A percentile compares a stretch with the other conserved stretches of the same genome.
Evolutionary conservation across 2,797 vertebrate genomes (phyloP).

Genomic region (Coregonus suidteri): DNA sequence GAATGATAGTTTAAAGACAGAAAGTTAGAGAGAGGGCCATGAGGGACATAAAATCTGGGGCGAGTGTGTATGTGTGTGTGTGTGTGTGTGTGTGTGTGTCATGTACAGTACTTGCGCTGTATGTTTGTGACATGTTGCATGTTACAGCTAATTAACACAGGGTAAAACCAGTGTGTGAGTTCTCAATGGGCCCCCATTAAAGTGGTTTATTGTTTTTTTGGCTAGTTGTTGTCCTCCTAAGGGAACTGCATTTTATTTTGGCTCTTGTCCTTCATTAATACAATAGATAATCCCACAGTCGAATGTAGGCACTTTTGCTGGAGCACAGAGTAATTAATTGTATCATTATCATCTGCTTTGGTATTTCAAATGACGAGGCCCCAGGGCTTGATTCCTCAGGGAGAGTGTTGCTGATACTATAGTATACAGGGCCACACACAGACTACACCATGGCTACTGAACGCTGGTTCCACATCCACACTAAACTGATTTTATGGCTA

Average conservation of each 20-base stretch:
- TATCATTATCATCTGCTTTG: slow-evolving; percentile 59
- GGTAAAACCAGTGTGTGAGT: too few species aligned
- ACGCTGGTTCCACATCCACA: slow-evolving; percentile 45
- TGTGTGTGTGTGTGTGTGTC: neutral
- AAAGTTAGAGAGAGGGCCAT: neutral
- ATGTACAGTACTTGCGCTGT: neutral
- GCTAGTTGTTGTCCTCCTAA: too few species aligned
- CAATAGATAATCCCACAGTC: slow-evolving; percentile 11
- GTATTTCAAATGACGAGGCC: slow-evolving; percentile 53
- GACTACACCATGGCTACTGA: slow-evolving; percentile 36
- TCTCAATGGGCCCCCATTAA: too few species aligned
- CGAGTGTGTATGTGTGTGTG: neutral
- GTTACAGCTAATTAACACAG: too few species aligned
- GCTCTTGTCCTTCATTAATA: too few species aligned
- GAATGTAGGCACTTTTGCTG: slow-evolving; percentile 44
- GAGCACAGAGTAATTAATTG: slow-evolving; percentile 49
- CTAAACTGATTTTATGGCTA: neutral
- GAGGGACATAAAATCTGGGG: neutral
- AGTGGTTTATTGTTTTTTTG: too few species aligned
- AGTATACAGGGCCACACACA: neutral
- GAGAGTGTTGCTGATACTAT: slow-evolving; percentile 37
- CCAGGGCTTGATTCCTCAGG: slow-evolving; percentile 37
- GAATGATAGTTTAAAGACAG: slow-evolving; percentile 5
- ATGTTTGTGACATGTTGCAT: neutral
- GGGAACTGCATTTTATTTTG: too few species aligned